Conservation (phyloP, 2,113 vertebrate genomes). For the Tretioscincus oriximinensis region DNA sequence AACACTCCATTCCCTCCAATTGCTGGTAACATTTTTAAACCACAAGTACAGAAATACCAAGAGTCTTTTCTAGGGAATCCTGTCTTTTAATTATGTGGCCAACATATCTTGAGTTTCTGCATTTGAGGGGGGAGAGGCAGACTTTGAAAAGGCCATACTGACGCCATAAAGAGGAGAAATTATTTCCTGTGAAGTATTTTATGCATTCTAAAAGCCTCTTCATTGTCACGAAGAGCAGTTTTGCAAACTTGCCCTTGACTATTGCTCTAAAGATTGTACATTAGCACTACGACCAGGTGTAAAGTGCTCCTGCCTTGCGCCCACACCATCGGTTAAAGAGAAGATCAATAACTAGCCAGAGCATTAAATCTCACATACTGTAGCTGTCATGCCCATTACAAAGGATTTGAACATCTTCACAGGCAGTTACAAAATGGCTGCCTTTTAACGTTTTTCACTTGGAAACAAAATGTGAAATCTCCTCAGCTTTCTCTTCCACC, state of each 20-base stretch:
- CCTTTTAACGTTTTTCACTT: constrained; percentile 27
- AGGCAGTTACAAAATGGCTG: constrained; percentile 40
- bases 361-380: constrained; percentile 78
- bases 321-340: constrained; percentile 39
- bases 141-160: neutral
- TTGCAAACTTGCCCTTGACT: constrained; percentile 31
- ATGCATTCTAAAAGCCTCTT: constrained; percentile 12
- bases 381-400: constrained; percentile 67
- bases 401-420: constrained; percentile 24
- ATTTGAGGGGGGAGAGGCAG: too few species aligned
- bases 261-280: constrained; percentile 70
- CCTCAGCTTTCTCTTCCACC: constrained; percentile 34
- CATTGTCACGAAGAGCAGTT: constrained; percentile 25
- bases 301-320: constrained; percentile 60
- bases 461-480: constrained; percentile 29
- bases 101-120: too few species aligned
- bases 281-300: constrained; percentile 74
- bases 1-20: too few species aligned
- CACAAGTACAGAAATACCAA: too few species aligned
- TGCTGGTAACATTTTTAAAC: too few species aligned
- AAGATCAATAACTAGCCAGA: constrained; percentile 79
- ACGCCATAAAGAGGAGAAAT: constrained; percentile 26
- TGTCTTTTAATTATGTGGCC: too few species aligned
- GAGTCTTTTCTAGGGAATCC: too few species aligned
- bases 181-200: neutral